A percentile compares a stretch with the other conserved stretches of the same genome.
These are phyloP conservation scores for Eulacestoma nigropectus DNA, from an alignment of 2,113 vertebrate species.

Conservation along the genomic window DNA sequence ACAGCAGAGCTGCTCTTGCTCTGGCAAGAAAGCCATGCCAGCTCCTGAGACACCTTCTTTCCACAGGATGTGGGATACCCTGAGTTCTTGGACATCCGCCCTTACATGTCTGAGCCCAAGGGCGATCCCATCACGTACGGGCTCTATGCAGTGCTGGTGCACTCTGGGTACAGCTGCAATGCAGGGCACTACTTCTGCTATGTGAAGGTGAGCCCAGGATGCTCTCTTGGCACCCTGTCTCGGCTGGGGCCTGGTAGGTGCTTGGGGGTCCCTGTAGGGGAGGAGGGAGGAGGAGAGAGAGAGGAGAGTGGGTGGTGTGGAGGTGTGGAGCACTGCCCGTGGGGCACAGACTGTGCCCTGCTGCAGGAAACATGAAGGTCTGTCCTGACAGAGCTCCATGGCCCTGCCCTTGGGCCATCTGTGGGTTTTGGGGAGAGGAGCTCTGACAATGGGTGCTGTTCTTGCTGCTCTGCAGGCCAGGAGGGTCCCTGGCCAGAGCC, in stretches of 20 bases:
- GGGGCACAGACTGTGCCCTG: accelerated
- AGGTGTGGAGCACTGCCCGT: neutral
- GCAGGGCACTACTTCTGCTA: conserved; percentile 97
- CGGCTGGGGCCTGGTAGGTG: neutral
- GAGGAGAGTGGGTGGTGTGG: neutral
- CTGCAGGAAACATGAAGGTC: accelerated
- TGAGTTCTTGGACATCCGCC: conserved; percentile 88
- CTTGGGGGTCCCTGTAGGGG: neutral
- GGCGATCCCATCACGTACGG: conserved; percentile 84
- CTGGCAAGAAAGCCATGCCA: neutral
- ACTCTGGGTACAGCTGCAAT: conserved; percentile 93
- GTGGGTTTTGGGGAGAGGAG: neutral
- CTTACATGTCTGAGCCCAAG: conserved; percentile 88
- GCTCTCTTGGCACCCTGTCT: too few relatives aligned
- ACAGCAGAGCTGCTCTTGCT: neutral
- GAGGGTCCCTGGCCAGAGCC: neutral
- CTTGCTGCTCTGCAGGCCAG: neutral
- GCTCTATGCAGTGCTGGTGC: conserved; percentile 93
- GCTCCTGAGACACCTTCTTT: neutral
- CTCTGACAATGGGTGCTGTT: accelerated
- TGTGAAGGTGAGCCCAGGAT: conserved; percentile 78
- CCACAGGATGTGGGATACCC: conserved; percentile 89
- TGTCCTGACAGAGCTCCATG: neutral
- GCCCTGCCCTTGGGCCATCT: neutral
- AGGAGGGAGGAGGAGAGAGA: too few relatives aligned